phyloP scores from a whole-genome alignment of 2,797 vertebrate genomes.

The Tragelaphus eurycerus region DNA sequence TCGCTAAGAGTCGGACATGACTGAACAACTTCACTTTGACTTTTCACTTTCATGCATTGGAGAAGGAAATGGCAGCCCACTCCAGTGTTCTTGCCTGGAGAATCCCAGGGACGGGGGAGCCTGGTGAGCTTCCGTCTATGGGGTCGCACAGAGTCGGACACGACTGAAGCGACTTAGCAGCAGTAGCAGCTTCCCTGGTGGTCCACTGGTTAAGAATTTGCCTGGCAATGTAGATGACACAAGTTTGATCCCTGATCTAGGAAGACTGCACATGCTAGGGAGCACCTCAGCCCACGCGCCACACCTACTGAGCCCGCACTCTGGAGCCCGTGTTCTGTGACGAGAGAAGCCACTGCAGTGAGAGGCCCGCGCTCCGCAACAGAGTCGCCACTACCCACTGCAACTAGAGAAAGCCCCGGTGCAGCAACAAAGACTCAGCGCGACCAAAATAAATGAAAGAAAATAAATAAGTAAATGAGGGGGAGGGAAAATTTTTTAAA shows the following conservation, averaged over 20 bases:
- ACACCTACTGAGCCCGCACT: neutral
- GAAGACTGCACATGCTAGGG: neutral
- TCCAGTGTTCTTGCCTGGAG: no score
- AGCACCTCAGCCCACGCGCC: neutral
- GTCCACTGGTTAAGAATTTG: neutral
- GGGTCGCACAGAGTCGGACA: no score
- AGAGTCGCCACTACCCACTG: neutral
- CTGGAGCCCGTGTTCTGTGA: neutral
- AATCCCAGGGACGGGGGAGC: no score
- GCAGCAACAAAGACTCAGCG: neutral
- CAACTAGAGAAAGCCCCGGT: neutral
- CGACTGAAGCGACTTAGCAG: no score
- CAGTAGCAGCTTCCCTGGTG: neutral
- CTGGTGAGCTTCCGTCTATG: no score
- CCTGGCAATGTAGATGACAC: neutral
- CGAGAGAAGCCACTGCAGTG: rapidly evolving
- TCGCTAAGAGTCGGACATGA: no score
- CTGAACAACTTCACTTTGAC: no score
- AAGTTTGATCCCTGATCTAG: neutral
- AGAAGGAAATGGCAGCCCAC: no score
- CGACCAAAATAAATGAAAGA: neutral
- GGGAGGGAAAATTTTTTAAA: neutral
- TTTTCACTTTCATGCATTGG: no score
- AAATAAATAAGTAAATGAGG: neutral
- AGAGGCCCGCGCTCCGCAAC: rapidly evolving